Base-by-base conservation (phyloP, 2,113 vertebrate species). In the Megatriorchis doriae region DNA sequence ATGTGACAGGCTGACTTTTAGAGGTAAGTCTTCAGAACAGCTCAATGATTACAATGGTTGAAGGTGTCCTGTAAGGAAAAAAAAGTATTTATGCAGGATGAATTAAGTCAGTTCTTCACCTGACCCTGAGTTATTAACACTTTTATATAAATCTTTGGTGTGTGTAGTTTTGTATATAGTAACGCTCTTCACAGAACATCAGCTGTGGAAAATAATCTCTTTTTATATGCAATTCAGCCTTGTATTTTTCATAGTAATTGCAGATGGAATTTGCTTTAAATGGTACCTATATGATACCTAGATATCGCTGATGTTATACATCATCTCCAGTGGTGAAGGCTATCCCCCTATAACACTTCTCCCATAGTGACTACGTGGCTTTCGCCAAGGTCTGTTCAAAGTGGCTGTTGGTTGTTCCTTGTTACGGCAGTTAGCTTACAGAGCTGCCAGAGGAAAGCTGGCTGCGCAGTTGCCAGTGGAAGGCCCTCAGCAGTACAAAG, bases 221-320 rank as follows among this genome's bases (percentile, higher is more conserved):
- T 38, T 79, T 56, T 66, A 16, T 53, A 27, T 92, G 36, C n/a
- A 74, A 81, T 68, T 25, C 42, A 78, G 2, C 3, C 7, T 43
- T 62, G 3, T 18, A 25, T 79, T 87, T 87, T 87, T 78, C 14
- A 15, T 8, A 61, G 52, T 20, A 65, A 31, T 29, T 83, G 17
- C 45, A 67, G 42, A 23, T 78, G 22, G 3, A 2, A 7, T 78
- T 81, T 87, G 12, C 21, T 87, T 79, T 74, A 53, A 42, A n/a
- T 77, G 34, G 34, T 40, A 20, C 22, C 31, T 65, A 0, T 19
- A 16, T 53, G 52, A 4, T 68, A 23, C 20, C 29, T 70, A 6
- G 4, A 0, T 74, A 50, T 32, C 0, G 0, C 34, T 71, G 55
- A 62, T 74, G 42, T 6, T 22, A 29, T 52, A 7, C 6, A 17